Percentiles rank a stretch among this genome's conserved stretches.
These are phyloP conservation scores for Poeciliopsis prolifica DNA, from an alignment of 2,113 vertebrate genomes.

Conservation along the genomic window DNA sequence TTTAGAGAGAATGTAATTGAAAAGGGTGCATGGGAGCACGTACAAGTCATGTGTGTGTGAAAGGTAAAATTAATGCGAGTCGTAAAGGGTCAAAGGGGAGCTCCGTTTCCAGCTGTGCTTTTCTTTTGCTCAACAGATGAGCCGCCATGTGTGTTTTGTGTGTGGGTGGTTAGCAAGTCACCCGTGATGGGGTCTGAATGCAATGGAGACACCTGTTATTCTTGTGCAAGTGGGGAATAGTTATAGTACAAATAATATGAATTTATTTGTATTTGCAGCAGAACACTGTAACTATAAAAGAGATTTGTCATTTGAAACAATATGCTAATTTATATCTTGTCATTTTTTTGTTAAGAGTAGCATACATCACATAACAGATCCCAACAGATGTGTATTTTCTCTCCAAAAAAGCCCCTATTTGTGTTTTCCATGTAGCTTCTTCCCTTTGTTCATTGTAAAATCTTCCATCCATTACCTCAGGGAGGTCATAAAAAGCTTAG, in stretches of 20 bases:
- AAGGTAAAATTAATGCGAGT: slow-evolving; percentile 41
- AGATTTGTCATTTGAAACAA: not conserved
- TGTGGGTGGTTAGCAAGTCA: slow-evolving; percentile 32
- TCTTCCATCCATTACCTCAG: slow-evolving; percentile 42
- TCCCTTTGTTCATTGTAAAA: slow-evolving; percentile 32
- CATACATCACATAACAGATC: slow-evolving; percentile 3
- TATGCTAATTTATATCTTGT: not conserved
- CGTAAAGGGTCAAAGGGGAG: slow-evolving; percentile 57
- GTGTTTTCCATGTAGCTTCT: slow-evolving; percentile 14
- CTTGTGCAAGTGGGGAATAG: slow-evolving; percentile 9
- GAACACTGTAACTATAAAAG: not conserved
- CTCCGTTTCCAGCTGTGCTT: slow-evolving; percentile 55
- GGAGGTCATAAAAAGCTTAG: slow-evolving; percentile 55
- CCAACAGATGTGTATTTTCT: slow-evolving; percentile 3
- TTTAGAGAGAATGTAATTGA: slow-evolving; percentile 9
- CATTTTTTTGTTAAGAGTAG: not conserved
- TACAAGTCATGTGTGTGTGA: not conserved
- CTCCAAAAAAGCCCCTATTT: slow-evolving; percentile 1
- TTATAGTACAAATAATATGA: not conserved
- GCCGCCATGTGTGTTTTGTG: slow-evolving; percentile 16
- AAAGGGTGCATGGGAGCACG: slow-evolving; percentile 3
- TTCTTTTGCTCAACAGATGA: slow-evolving; percentile 21
- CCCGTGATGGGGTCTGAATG: slow-evolving; percentile 7
- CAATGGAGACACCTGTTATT: slow-evolving; percentile 43
- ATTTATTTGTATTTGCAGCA: not conserved